Evolutionary conservation across 2,113 vertebrate genomes (phyloP), one percentile per base, ranked within the genome.

Genomic region (Tachycineta bicolor): DNA sequence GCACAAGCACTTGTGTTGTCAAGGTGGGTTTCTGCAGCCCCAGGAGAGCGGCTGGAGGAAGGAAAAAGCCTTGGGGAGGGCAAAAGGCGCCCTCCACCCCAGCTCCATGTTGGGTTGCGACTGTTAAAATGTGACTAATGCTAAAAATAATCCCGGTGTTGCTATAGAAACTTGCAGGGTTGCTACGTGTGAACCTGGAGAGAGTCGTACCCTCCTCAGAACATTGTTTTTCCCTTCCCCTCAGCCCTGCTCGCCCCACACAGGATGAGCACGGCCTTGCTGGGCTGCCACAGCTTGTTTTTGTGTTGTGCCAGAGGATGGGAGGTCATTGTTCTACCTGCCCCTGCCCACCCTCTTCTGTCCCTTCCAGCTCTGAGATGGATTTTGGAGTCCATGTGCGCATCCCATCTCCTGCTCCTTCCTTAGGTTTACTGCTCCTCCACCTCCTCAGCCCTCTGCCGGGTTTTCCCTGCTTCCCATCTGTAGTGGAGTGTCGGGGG

Each of bases 91-190:
- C 92, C 77, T 92, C 83, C 94, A 88, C 68, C 94, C 82, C 74
- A 96, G 90, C 93, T 97, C 93, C 89, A 80, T 95, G 96, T 96
- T 94, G 90, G 81, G 28, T 75, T 97, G 97, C 96, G 98, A 87
- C 98, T 94, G 97, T 88, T 97, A 91, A 97, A 96, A 97, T 93
- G 96, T 90, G 95, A 96, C 96, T 94, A 95, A 95, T 69, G 96
- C 98, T 98, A 98, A 98, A 98, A 98, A 98, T 98, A 98, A 98
- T 98, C 79, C 96, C 52, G 55, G 67, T 22, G 98, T 98, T 98
- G 98, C 98, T 97, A 98, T 98, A 90, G 98, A 98, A 98, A 98
- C 98, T 65, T 92, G 84, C 86, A 75, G 97, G 93, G 98, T 98
- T 98, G 98, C 98, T 98, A 97, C 73, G 98, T 96, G 96, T 97